Evolutionary conservation across 1,140 invertebrate genomes (phyloP), one percentile per base, ranked within the genome.

Genomic region (Andrena cerasifolii): DNA sequence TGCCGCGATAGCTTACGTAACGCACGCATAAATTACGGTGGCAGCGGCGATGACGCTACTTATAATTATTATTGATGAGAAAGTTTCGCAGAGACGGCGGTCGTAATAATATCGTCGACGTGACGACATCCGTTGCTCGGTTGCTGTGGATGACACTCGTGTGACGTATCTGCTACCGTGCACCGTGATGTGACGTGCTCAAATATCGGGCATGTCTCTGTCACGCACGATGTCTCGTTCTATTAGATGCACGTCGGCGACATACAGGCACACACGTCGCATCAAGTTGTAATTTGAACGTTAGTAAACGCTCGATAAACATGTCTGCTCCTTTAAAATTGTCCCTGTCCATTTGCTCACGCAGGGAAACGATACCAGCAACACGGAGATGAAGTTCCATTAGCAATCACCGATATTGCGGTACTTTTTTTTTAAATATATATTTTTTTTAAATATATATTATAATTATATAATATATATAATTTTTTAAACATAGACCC

Each of bases 191-290:
- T 58, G 61, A 66, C 62, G 62, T 53, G 62, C 62, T 43, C 40
- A 67, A 65, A 66, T 67, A 75, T 75, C 62, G 51, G 67, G 56
- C 51, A 67, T 67, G 62, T 75, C 72, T 36, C 62, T 43, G 51
- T 75, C 72, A 67, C 5, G 56, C 5, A 56, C 16, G 62, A 31
- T 67, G 72, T 73, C 56, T 65, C 45, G 59, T 63, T 63, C 43
- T 49, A 28, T 72, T 49, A 49, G 26, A 47, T n/a, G 28, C 43
- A 33, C 31, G 58, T n/a, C 21, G 21, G n/a, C 49, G 56, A 51
- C 70, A 62, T 21, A 8, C 18, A 28, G 2, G 4, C 10, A 40
- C 14, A 21, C n/a, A 36, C 33, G 58, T 24, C 33, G 12, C 62
- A 51, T 72, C 43, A 10, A 26, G 24, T 49, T 26, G 21, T 4